Evolutionary conservation across 1,140 invertebrate species (phyloP).

Genomic region (Hylyphantes graminicola): DNA sequence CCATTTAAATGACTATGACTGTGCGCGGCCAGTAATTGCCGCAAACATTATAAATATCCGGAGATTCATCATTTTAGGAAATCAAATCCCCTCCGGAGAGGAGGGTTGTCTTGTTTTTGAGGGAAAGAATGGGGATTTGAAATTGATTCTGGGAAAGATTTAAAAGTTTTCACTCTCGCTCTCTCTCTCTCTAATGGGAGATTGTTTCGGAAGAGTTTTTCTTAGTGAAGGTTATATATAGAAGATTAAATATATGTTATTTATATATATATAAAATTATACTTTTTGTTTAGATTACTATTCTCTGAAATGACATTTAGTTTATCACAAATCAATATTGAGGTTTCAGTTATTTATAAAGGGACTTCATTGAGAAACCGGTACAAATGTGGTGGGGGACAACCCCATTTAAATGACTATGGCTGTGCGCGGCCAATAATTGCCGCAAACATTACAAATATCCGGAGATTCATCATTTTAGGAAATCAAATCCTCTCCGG

Average conservation of each 20-base stretch:
- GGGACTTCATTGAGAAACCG: constrained; percentile 48
- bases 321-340: too few species aligned
- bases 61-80: constrained; percentile 57
- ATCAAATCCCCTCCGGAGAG: constrained; percentile 34
- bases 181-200: too few species aligned
- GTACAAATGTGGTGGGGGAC: constrained; percentile 8
- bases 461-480: constrained; percentile 55
- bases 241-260: too few species aligned
- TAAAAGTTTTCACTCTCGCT: too few species aligned
- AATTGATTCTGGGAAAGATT: too few species aligned
- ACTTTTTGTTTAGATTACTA: too few species aligned
- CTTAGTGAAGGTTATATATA: too few species aligned
- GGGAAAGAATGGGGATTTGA: too few species aligned
- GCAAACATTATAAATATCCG: constrained; percentile 58
- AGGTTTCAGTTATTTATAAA: too few species aligned
- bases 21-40: constrained; percentile 49
- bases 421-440: constrained; percentile 47
- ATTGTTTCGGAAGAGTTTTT: too few species aligned
- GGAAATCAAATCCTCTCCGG: constrained; percentile 51
- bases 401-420: constrained; percentile 52
- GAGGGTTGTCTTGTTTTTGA: constrained; percentile 1
- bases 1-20: constrained; percentile 53
- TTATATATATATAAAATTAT: too few species aligned
- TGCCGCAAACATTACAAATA: constrained; percentile 57
- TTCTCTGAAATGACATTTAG: too few species aligned